Conservation (phyloP, 2,888 invertebrate species). For the Spodoptera littoralis region DNA sequence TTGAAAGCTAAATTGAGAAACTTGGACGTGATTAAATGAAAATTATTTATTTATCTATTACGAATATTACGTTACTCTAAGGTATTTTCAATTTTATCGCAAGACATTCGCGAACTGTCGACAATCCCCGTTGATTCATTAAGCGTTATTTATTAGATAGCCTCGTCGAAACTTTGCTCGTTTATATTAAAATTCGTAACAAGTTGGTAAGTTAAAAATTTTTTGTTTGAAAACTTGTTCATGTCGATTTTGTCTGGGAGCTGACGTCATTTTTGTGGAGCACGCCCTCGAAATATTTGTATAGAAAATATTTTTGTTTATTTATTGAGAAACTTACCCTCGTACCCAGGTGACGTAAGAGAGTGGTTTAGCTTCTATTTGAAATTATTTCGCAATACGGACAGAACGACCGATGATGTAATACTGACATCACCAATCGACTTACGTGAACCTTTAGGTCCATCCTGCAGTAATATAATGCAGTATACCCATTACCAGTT, state of each 20-base stretch:
- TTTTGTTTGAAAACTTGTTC: conserved; percentile 58
- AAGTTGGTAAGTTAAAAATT: conserved; percentile 65
- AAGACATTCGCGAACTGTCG: conserved; percentile 60
- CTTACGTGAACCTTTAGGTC: not conserved
- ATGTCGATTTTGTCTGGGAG: conserved; percentile 44
- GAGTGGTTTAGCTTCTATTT: conserved; percentile 2
- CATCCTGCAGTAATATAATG: too few species aligned
- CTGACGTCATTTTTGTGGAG: conserved; percentile 19
- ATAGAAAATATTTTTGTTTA: not conserved
- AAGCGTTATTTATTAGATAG: conserved; percentile 74
- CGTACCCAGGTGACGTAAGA: conserved; percentile 16
- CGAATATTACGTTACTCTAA: conserved; percentile 37
- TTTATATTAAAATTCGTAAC: conserved; percentile 73
- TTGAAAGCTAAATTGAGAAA: conserved; percentile 2
- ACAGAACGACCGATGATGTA: conserved; percentile 13
- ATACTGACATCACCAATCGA: conserved; percentile 21
- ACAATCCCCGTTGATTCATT: conserved; percentile 70
- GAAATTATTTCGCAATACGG: not conserved
- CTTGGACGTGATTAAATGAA: conserved; percentile 30
- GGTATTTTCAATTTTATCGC: conserved; percentile 65
- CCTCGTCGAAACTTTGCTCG: conserved; percentile 67
- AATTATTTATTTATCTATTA: conserved; percentile 34
- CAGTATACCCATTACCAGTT: too few species aligned
- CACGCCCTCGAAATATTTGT: not conserved
- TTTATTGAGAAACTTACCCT: conserved; percentile 1